phyloP scores from a whole-genome alignment of 2,888 invertebrate genomes.

The Zygogramma bicolorata region DNA sequence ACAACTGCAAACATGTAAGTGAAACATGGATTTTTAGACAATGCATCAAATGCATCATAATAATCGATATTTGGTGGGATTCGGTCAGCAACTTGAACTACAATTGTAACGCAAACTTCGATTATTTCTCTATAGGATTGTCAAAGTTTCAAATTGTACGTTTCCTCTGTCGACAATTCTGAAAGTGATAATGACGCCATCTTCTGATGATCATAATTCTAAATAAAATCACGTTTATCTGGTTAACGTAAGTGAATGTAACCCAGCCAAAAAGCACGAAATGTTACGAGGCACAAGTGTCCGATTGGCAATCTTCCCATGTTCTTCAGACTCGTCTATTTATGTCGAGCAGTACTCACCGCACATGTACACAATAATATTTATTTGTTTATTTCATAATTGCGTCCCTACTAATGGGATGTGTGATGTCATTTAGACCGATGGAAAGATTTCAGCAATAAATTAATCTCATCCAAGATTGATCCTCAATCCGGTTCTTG shows the following conservation, averaged over 20 bases:
- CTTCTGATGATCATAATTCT: not conserved
- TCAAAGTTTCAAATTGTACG: too few species aligned
- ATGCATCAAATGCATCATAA: too few species aligned
- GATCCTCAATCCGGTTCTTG: not conserved
- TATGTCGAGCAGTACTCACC: constrained; percentile 10
- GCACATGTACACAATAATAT: constrained; percentile 24
- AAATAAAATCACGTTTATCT: constrained; percentile 3
- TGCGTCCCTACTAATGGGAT: constrained; percentile 7
- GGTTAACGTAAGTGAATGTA: not conserved
- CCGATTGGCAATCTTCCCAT: constrained; percentile 33
- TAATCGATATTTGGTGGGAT: too few species aligned
- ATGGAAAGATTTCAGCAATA: too few species aligned
- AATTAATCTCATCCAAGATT: too few species aligned
- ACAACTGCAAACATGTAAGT: too few species aligned
- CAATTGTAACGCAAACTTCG: too few species aligned
- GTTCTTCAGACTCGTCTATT: constrained; percentile 21
- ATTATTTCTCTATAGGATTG: too few species aligned
- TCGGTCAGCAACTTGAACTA: too few species aligned
- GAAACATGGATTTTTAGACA: too few species aligned
- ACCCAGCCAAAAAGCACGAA: constrained; percentile 23
- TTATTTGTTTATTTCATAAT: constrained; percentile 25
- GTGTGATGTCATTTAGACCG: not conserved
- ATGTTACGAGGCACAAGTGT: constrained; percentile 24
- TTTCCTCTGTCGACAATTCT: not conserved
- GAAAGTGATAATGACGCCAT: not conserved